These are phyloP conservation scores for Norana najaformis DNA, from an alignment of 2,888 invertebrate genomes.

Conservation along the genomic window DNA sequence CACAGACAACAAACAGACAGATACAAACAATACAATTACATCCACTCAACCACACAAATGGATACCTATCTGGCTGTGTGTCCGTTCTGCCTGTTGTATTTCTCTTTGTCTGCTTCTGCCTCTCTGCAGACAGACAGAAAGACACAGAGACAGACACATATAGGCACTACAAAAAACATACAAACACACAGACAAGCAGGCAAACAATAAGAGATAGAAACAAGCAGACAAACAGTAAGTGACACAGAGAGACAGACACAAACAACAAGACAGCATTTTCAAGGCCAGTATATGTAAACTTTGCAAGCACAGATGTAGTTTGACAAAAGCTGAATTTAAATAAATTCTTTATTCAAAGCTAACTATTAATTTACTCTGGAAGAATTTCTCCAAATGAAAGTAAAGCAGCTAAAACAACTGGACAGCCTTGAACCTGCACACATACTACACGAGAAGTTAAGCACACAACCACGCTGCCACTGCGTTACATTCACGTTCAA, in stretches of 20 bases:
- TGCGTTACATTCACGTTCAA: too few relatives aligned
- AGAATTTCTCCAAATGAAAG: not conserved
- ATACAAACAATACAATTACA: too few relatives aligned
- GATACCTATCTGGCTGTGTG: too few relatives aligned
- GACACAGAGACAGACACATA: not conserved
- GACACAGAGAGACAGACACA: constrained; percentile 8
- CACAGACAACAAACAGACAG: not conserved
- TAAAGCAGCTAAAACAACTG: not conserved
- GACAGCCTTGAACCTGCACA: not conserved
- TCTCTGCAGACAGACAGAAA: not conserved
- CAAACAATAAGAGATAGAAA: not conserved
- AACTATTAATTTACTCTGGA: not conserved
- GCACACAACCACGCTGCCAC: not conserved
- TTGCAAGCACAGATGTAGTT: not conserved
- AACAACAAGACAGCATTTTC: not conserved
- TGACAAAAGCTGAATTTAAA: not conserved
- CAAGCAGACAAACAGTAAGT: not conserved
- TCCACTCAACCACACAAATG: too few relatives aligned
- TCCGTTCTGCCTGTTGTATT: not conserved
- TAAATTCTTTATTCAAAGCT: not conserved
- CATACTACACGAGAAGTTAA: not conserved
- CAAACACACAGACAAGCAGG: too few relatives aligned
- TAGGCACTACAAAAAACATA: too few relatives aligned
- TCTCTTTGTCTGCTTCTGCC: too few relatives aligned
- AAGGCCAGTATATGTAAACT: not conserved